A percentile compares a stretch with the other conserved stretches of the same genome.
Conservation (phyloP, 2,797 vertebrate genomes). For the Cygnus olor region DNA sequence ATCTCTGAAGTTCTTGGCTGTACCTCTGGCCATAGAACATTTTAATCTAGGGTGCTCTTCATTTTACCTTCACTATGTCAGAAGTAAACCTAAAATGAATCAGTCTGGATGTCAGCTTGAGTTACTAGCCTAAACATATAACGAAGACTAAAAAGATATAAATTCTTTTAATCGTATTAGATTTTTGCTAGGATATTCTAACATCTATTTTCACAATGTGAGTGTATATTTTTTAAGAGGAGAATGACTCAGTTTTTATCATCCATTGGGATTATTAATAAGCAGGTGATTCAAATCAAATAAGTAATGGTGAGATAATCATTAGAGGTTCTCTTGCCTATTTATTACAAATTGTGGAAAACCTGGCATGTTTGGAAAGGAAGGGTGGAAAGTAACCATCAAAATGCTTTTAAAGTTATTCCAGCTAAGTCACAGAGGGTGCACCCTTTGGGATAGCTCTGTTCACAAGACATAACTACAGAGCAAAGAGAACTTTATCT, state of each 20-base stretch:
- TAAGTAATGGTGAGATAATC: neutral
- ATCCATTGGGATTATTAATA: neutral
- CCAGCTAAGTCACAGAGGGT: neutral
- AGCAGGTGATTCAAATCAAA: neutral
- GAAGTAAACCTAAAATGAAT: neutral
- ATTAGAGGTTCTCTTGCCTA: neutral
- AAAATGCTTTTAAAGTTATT: neutral
- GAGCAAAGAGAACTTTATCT: neutral
- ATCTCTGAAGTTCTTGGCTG: neutral
- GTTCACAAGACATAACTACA: neutral
- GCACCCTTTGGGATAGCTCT: neutral
- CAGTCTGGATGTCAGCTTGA: neutral
- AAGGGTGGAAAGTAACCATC: neutral
- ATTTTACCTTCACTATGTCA: neutral
- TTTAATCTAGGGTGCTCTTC: neutral
- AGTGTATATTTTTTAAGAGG: accelerated
- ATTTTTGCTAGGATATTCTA: neutral
- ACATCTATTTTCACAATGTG: neutral
- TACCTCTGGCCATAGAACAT: neutral
- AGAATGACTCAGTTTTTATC: neutral
- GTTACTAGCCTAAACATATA: neutral
- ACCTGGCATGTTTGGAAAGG: neutral
- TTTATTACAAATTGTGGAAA: neutral
- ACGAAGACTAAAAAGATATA: neutral
- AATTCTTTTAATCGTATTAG: neutral